Percentiles rank a stretch among this genome's conserved stretches.
These are phyloP conservation scores for Varanus salvator DNA, from an alignment of 2,113 vertebrate genomes.

Conservation along the genomic window DNA sequence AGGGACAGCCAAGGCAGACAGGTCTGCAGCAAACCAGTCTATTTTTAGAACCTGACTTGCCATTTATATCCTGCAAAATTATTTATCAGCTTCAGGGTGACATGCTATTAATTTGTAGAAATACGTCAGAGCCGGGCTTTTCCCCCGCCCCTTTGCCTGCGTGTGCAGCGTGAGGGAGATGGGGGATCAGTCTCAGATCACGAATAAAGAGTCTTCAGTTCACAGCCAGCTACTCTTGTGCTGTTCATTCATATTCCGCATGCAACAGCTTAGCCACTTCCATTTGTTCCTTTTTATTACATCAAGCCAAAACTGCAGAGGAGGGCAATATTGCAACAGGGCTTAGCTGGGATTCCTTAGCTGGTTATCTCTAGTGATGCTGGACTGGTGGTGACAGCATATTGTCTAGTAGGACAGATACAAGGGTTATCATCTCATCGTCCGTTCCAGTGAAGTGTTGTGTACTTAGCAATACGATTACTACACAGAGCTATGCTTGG, in stretches of 20 bases:
- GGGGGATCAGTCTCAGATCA: constrained; percentile 57
- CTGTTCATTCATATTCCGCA: constrained; percentile 51
- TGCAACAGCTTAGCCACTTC: constrained; percentile 66
- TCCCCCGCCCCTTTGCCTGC: constrained; percentile 58
- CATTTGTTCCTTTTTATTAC: constrained; percentile 55
- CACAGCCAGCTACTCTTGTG: constrained; percentile 64
- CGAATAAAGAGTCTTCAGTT: constrained; percentile 60
- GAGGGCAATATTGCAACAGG: constrained; percentile 24
- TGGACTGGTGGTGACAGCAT: neutral
- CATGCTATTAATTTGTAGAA: constrained; percentile 81
- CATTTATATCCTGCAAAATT: constrained; percentile 94
- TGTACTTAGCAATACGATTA: neutral
- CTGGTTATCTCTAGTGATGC: constrained; percentile 7
- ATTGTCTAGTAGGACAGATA: constrained; percentile 6
- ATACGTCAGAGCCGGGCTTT: constrained; percentile 65
- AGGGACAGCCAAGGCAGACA: constrained; percentile 88
- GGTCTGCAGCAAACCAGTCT: constrained; percentile 80
- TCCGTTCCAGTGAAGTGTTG: neutral
- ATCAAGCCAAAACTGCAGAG: constrained; percentile 8
- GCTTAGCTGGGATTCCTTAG: neutral
- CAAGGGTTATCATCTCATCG: neutral
- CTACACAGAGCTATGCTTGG: neutral
- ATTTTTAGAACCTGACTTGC: constrained; percentile 86
- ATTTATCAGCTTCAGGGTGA: constrained; percentile 83
- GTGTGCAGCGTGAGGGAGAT: constrained; percentile 29